Evolutionary conservation across 2,797 vertebrate genomes (phyloP).

Genomic region (Menidia menidia): DNA sequence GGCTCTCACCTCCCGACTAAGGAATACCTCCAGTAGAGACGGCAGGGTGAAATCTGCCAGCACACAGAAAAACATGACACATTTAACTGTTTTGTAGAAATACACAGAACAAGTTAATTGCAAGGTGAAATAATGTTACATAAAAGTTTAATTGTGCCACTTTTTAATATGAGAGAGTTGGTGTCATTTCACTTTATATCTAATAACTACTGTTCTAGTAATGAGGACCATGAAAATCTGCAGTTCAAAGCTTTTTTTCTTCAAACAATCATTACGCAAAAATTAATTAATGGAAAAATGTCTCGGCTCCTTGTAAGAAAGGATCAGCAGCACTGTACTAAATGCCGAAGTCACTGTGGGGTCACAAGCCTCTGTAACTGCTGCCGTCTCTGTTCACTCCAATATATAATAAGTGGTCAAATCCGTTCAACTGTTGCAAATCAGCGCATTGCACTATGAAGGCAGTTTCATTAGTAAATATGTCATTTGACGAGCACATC

Average conservation of each 20-base stretch:
- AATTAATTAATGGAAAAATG: slow-evolving; percentile 83
- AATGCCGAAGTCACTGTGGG: slow-evolving; percentile 70
- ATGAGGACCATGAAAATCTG: slow-evolving; percentile 5
- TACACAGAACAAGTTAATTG: not conserved
- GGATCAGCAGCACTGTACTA: slow-evolving; percentile 76
- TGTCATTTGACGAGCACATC: slow-evolving; percentile 8
- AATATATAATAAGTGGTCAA: slow-evolving; percentile 1
- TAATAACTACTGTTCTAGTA: not conserved
- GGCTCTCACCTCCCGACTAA: slow-evolving; percentile 86
- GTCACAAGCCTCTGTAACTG: slow-evolving; percentile 59
- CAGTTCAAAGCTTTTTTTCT: slow-evolving; percentile 24
- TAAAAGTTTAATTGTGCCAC: not conserved
- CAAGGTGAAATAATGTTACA: not conserved
- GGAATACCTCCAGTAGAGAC: slow-evolving; percentile 83
- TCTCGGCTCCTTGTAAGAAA: slow-evolving; percentile 74
- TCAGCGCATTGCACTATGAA: not conserved
- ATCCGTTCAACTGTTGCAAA: slow-evolving; percentile 8
- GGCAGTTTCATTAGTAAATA: slow-evolving; percentile 11
- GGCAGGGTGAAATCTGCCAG: slow-evolving; percentile 90
- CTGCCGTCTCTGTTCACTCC: slow-evolving; percentile 16
- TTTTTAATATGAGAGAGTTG: slow-evolving; percentile 7
- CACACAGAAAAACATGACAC: slow-evolving; percentile 40
- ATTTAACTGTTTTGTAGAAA: not conserved
- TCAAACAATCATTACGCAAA: slow-evolving; percentile 44
- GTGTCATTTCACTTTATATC: not conserved